A percentile compares a stretch with the other conserved stretches of the same genome.
Evolutionary conservation across 2,113 vertebrate genomes (phyloP).

Genomic region (Rhinichthys klamathensis): DNA sequence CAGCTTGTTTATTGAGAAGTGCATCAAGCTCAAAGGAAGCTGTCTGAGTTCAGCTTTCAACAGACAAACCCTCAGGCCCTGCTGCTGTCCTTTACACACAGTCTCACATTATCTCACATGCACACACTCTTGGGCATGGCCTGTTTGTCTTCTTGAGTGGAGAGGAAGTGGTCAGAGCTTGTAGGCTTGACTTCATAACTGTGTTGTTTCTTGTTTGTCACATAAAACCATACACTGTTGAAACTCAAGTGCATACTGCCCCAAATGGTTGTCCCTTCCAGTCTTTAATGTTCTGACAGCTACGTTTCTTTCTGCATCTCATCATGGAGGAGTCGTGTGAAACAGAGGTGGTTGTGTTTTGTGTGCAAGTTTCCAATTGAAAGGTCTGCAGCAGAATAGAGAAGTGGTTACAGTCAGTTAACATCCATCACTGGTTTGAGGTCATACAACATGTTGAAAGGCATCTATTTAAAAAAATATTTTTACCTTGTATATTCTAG

Average conservation of each 20-base stretch:
- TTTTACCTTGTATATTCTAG: not conserved
- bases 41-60: slow-evolving; percentile 1
- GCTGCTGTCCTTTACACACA: not conserved
- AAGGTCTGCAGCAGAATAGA: not conserved
- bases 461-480: not conserved
- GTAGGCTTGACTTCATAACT: not conserved
- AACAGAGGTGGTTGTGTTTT: slow-evolving; percentile 22
- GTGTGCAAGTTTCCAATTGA: not conserved
- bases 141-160: slow-evolving; percentile 29
- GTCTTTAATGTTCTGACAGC: not conserved
- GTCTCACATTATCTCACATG: slow-evolving; percentile 12
- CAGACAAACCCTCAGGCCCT: slow-evolving; percentile 6
- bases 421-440: not conserved
- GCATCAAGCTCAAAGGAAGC: not conserved
- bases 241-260: not conserved
- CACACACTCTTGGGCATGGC: slow-evolving; percentile 7
- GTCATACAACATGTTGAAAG: not conserved
- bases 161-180: slow-evolving; percentile 52
- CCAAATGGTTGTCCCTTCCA: not conserved
- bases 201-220: slow-evolving; percentile 15
- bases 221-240: not conserved
- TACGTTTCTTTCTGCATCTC: not conserved
- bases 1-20: slow-evolving; percentile 12
- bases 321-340: not conserved
- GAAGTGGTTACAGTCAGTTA: slow-evolving; percentile 16